Conservation (phyloP, 2,888 invertebrate species). For the Drosophila monieri region DNA sequence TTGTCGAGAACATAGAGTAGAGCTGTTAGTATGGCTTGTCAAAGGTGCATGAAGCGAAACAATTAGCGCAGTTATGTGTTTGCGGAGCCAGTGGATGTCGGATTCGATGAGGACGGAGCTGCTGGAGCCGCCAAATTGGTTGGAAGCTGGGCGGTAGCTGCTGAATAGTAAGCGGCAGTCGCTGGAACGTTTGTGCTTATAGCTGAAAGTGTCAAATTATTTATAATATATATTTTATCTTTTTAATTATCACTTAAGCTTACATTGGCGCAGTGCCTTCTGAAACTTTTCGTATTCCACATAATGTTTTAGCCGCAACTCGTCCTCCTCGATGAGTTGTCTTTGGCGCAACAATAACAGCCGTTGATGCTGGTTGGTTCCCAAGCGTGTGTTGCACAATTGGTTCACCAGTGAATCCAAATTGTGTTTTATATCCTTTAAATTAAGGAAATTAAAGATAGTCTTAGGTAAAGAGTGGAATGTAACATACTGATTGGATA, state of each 20-base stretch:
- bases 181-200: constrained; percentile 74
- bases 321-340: constrained; percentile 84
- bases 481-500: constrained; percentile 81
- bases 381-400: constrained; percentile 81
- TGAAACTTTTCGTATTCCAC: constrained; percentile 84
- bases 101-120: constrained; percentile 61
- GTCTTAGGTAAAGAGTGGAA: background rate
- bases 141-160: constrained; percentile 65
- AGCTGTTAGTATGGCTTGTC: constrained; percentile 66
- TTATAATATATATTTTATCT: background rate
- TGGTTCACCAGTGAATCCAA: constrained; percentile 82
- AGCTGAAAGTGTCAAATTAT: constrained; percentile 37
- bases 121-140: constrained; percentile 61
- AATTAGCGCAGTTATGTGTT: constrained; percentile 59
- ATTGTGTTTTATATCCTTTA: constrained; percentile 83
- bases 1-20: constrained; percentile 47
- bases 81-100: constrained; percentile 58
- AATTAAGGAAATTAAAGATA: background rate
- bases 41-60: constrained; percentile 50
- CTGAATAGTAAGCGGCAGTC: constrained; percentile 65
- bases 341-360: constrained; percentile 82
- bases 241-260: constrained; percentile 21
- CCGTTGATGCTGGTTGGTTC: constrained; percentile 83
- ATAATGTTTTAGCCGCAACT: constrained; percentile 83
- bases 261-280: constrained; percentile 82